phyloP scores from a whole-genome alignment of 2,888 invertebrate genomes.

The Petrophora chlorosata region DNA sequence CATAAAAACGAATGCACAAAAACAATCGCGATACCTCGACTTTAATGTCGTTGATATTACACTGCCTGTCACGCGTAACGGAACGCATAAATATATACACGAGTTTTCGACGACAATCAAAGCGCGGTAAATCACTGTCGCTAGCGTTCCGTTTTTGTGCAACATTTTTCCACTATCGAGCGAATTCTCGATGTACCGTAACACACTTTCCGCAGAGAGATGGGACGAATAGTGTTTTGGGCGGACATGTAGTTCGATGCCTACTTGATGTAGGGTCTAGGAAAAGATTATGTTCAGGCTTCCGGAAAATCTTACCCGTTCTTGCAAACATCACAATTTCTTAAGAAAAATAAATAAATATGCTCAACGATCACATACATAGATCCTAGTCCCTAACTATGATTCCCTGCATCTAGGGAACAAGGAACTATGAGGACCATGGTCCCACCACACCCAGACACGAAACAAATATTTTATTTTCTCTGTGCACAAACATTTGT shows the following conservation, averaged over 20 bases:
- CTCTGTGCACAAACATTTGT: no score
- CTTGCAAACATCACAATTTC: no score
- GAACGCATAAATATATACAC: constrained; percentile 46
- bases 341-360: no score
- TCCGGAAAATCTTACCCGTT: no score
- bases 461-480: no score
- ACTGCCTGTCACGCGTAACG: constrained; percentile 39
- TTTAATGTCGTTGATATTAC: constrained; percentile 34
- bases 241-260: not conserved
- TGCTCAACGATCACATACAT: no score
- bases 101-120: constrained; percentile 55
- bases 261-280: no score
- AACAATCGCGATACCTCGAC: constrained; percentile 9
- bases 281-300: no score
- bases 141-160: constrained; percentile 21
- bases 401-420: no score
- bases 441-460: no score
- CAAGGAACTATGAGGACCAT: no score
- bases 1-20: constrained; percentile 10
- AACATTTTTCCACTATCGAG: constrained; percentile 28
- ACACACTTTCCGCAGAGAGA: constrained; percentile 12
- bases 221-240: not conserved
- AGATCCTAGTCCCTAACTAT: no score
- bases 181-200: constrained; percentile 20
- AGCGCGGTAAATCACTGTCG: constrained; percentile 50